Percentiles rank a stretch among this genome's conserved stretches.
phyloP scores from a whole-genome alignment of 2,888 invertebrate genomes.

The Platycnemis pennipes region DNA sequence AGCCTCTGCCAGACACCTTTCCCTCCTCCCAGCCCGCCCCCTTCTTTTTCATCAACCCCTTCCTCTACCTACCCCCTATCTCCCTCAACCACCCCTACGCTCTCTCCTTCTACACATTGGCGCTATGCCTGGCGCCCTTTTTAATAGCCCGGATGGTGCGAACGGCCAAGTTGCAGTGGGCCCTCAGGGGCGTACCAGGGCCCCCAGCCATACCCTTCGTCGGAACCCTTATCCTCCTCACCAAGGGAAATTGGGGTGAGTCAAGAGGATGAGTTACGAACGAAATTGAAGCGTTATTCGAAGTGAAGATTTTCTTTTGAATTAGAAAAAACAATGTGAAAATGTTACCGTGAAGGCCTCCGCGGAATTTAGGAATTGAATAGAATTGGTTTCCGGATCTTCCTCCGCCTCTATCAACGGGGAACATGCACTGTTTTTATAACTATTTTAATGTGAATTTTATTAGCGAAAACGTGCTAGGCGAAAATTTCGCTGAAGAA shows the following conservation, averaged over 20 bases:
- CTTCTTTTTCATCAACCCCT: background rate
- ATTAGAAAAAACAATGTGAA: no score
- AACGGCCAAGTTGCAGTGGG: slow-evolving; percentile 51
- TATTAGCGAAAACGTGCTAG: no score
- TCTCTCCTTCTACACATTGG: background rate
- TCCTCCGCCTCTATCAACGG: no score
- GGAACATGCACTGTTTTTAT: no score
- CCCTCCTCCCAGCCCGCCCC: background rate
- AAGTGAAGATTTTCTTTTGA: no score
- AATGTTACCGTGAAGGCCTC: no score
- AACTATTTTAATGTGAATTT: no score
- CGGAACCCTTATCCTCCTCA: slow-evolving; percentile 77
- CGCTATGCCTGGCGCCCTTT: background rate
- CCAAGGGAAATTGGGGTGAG: slow-evolving; percentile 77
- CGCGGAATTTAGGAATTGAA: no score
- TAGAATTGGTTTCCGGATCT: no score
- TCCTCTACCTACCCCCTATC: background rate
- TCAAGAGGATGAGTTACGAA: no score
- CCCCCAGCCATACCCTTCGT: slow-evolving; percentile 77
- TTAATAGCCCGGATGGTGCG: background rate
- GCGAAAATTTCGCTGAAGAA: no score
- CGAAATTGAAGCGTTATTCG: no score
- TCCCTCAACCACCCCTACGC: background rate
- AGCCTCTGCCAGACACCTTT: background rate
- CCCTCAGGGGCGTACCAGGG: slow-evolving; percentile 74